A percentile compares a stretch with the other conserved stretches of the same genome.
phyloP scores from a whole-genome alignment of 2,888 invertebrate genomes.

The Agrochola lychnidis region DNA sequence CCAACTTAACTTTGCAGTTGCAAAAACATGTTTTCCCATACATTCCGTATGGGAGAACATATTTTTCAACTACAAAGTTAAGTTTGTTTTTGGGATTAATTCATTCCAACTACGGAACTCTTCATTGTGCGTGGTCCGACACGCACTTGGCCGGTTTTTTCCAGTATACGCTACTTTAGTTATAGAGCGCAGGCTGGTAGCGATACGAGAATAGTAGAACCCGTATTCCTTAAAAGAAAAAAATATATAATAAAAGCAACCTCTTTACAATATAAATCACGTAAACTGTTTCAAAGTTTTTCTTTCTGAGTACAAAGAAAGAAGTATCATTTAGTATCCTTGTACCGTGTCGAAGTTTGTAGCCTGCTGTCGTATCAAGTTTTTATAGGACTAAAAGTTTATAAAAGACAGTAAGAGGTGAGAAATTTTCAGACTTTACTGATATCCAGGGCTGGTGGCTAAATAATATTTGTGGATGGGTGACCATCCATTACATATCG shows the following conservation, averaged over 20 bases:
- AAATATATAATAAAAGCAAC: background rate
- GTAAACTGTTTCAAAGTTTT: slow-evolving; percentile 37
- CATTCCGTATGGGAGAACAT: too few relatives aligned
- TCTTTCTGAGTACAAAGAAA: slow-evolving; percentile 42
- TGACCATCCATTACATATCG: background rate
- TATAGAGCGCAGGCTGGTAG: too few relatives aligned
- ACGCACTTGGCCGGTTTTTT: too few relatives aligned
- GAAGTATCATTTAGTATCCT: slow-evolving; percentile 43
- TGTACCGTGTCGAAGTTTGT: slow-evolving; percentile 31
- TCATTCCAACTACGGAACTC: too few relatives aligned
- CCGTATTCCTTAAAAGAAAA: background rate
- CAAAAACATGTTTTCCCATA: too few relatives aligned
- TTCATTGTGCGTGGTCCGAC: too few relatives aligned
- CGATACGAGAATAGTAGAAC: background rate
- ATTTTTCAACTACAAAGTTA: too few relatives aligned
- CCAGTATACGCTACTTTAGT: too few relatives aligned
- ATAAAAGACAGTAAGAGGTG: background rate
- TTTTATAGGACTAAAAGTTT: background rate
- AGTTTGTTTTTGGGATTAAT: too few relatives aligned
- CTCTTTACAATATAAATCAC: slow-evolving; percentile 42
- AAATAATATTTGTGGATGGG: background rate
- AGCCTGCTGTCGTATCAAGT: background rate
- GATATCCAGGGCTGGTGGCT: background rate
- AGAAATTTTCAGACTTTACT: background rate
- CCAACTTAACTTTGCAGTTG: too few relatives aligned